Evolutionary conservation across 2,113 vertebrate species (phyloP).

Genomic region (Thamnophis sirtalis): DNA sequence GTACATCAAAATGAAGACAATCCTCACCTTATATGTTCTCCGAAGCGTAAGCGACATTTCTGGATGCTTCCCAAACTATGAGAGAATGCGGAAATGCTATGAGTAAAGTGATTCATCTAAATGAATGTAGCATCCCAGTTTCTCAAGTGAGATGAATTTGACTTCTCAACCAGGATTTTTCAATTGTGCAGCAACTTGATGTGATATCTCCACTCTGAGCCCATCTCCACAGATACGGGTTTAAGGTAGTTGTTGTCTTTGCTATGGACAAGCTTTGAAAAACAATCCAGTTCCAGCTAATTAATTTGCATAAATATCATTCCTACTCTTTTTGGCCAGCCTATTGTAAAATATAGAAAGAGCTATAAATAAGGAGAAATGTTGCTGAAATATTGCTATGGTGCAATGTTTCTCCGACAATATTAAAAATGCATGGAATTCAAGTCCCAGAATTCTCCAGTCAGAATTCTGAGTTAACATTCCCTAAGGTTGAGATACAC

Average conservation of each 20-base stretch:
- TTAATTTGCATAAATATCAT: neutral
- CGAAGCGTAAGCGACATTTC: constrained; percentile 48
- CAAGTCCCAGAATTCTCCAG: neutral
- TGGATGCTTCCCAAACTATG: constrained; percentile 61
- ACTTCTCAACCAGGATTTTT: neutral
- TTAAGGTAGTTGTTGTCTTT: neutral
- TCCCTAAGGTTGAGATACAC: neutral
- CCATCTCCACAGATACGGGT: neutral
- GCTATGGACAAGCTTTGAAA: neutral
- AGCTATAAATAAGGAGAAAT: neutral
- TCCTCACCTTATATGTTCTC: constrained; percentile 45
- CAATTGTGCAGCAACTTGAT: neutral
- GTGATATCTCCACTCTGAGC: neutral
- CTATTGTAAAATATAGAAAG: neutral
- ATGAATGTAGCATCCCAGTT: neutral
- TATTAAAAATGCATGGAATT: neutral
- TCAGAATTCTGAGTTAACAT: neutral
- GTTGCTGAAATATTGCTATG: neutral
- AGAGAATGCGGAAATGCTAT: neutral
- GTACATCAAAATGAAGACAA: neutral
- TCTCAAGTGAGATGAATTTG: neutral
- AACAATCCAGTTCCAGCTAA: neutral
- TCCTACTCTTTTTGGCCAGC: neutral
- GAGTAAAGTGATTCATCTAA: neutral
- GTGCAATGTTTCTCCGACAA: neutral